Base-by-base conservation (phyloP, 2,888 invertebrate species). In the Amphipoea oculea region DNA sequence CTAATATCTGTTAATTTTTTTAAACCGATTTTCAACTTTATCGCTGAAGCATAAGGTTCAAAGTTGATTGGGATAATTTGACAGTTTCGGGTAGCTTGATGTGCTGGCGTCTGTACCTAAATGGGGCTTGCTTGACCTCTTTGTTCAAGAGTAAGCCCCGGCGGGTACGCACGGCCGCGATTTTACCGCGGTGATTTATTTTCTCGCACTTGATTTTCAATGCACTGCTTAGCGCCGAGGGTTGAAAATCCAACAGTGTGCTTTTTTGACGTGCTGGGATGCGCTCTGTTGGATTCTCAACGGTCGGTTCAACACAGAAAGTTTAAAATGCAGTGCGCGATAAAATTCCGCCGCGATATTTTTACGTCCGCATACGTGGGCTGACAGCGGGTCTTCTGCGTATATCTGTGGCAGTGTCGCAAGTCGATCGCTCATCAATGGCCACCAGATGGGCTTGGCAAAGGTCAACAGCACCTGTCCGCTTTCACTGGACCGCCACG, bases 401-500 rank as follows among this genome's bases (percentile, higher is more conserved):
- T 36, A 17, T 73, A 72, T 48, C 71, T 62, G 65, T 48, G 29
- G n/a, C 51, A 12, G 67, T 84, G 82, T 84, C 29, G 81, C 82
- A 81, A 85, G 80, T 23, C 78, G 73, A 83, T 82, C 81, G 68
- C 54, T 82, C 82, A 86, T 86, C 86, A 86, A 88, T 85, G 87
- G 81, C 75, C 62, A 63, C 57, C 79, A 78, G 81, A 78, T 88
- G 87, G 85, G 87, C 88, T 86, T 67, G 85, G 70, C 77, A 79
- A 84, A 89, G 89, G 88, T 89, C 86, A 89, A 83, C 78, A 86
- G 73, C 89, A 86, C 89, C 88, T 88, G 85, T 62, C 29, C 79
- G 87, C 90, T 90, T 90, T 90, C 90, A 89, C 90, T 84, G 75
- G 72, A 65, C 80, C 79, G 63, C 80, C 79, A 63, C 76, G 79